Percentiles rank a stretch among this genome's conserved stretches.
phyloP scores from a whole-genome alignment of 1,140 invertebrate genomes.

The Venturia canescens region DNA sequence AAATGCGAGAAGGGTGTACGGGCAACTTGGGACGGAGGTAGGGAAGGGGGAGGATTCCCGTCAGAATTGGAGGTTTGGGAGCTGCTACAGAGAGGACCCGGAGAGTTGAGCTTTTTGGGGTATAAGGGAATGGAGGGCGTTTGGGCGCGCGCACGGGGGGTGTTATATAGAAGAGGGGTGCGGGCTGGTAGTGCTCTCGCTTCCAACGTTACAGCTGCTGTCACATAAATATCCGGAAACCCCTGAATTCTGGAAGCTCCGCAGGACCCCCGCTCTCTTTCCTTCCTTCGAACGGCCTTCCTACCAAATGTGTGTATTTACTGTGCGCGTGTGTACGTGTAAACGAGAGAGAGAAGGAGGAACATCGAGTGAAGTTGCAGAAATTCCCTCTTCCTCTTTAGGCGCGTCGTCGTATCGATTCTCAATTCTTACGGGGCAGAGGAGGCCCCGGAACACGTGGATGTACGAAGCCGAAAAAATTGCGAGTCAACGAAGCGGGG shows the following conservation, averaged over 20 bases:
- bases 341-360: conserved; percentile 11
- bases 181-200: conserved; percentile 26
- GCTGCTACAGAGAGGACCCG: background rate
- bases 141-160: background rate
- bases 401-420: conserved; percentile 54
- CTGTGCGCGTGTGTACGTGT: background rate
- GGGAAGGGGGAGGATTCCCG: conserved; percentile 2
- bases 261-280: conserved; percentile 25
- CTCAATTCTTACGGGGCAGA: conserved; percentile 54
- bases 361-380: conserved; percentile 52
- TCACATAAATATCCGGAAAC: conserved; percentile 62
- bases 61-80: conserved; percentile 8
- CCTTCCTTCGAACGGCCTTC: conserved; percentile 7
- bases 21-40: background rate
- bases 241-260: conserved; percentile 54
- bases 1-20: background rate
- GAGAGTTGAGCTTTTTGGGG: conserved; percentile 1
- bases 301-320: background rate
- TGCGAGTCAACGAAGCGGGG: background rate
- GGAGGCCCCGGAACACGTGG: conserved; percentile 25
- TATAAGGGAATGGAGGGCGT: background rate
- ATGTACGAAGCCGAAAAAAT: conserved; percentile 21
- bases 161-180: conserved; percentile 41
- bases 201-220: conserved; percentile 58
- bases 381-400: conserved; percentile 50